Evolutionary conservation across 2,888 invertebrate species (phyloP).

Genomic region (Cheilosia vulpina): DNA sequence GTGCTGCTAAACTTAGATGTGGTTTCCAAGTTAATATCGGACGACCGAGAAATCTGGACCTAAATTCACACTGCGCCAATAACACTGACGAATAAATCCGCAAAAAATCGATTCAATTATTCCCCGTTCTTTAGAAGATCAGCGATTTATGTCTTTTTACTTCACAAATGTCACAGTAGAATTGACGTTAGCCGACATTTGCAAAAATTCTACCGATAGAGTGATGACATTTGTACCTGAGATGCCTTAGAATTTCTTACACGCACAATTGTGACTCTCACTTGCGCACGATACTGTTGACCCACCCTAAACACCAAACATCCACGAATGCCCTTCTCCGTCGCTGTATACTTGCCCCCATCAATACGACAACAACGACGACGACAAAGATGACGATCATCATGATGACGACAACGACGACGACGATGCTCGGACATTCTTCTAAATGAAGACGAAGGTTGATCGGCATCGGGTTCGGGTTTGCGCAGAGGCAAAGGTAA

Average conservation of each 20-base stretch:
- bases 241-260: background rate
- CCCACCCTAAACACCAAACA: constrained; percentile 39
- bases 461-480: constrained; percentile 21
- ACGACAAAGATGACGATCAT: constrained; percentile 58
- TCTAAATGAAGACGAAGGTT: constrained; percentile 69
- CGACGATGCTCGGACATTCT: constrained; percentile 68
- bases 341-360: constrained; percentile 11
- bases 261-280: background rate
- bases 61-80: too few species aligned
- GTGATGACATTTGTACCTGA: too few species aligned
- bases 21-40: too few species aligned
- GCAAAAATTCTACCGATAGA: background rate
- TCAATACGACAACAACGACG: constrained; percentile 1
- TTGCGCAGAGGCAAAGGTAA: constrained; percentile 34
- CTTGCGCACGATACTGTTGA: constrained; percentile 39
- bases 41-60: too few species aligned
- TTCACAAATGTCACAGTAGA: too few species aligned
- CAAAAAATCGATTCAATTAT: background rate
- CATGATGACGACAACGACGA: constrained; percentile 56
- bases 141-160: too few species aligned
- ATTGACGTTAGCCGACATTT: background rate
- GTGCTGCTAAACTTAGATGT: too few species aligned
- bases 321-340: constrained; percentile 15
- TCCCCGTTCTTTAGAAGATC: background rate
- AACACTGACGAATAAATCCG: too few species aligned